These are phyloP conservation scores for Sebastes miniatus DNA, from an alignment of 2,797 vertebrate species.

Conservation along the genomic window DNA sequence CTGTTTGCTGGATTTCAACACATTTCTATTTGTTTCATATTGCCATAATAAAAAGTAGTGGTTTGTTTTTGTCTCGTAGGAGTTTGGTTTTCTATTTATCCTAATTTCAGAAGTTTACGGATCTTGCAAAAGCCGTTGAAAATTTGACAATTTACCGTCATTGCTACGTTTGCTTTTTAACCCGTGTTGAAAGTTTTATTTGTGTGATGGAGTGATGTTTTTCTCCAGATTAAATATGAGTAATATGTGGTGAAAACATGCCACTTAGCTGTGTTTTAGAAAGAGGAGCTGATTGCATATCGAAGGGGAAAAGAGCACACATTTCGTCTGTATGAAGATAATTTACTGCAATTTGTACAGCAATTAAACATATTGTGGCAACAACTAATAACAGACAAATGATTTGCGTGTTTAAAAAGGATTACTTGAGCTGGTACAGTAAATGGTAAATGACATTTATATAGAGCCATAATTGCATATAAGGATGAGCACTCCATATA, in stretches of 20 bases:
- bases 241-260: background rate
- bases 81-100: slow-evolving; percentile 4
- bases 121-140: background rate
- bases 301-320: background rate
- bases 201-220: background rate
- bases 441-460: background rate
- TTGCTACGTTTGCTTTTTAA: background rate
- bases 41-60: background rate
- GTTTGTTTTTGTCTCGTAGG: slow-evolving; percentile 1
- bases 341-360: background rate
- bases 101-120: slow-evolving; percentile 20
- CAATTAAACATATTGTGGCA: background rate
- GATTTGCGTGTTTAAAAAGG: background rate
- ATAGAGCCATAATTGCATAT: slow-evolving; percentile 1
- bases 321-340: background rate
- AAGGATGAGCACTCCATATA: slow-evolving; percentile 7
- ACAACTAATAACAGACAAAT: background rate
- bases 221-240: background rate
- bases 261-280: background rate
- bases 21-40: background rate
- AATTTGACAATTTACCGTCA: background rate
- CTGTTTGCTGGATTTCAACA: background rate
- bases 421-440: background rate
- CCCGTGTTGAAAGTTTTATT: background rate
- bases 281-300: background rate